These are phyloP conservation scores for Crotalus adamanteus DNA, from an alignment of 2,797 vertebrate species.

Conservation along the genomic window DNA sequence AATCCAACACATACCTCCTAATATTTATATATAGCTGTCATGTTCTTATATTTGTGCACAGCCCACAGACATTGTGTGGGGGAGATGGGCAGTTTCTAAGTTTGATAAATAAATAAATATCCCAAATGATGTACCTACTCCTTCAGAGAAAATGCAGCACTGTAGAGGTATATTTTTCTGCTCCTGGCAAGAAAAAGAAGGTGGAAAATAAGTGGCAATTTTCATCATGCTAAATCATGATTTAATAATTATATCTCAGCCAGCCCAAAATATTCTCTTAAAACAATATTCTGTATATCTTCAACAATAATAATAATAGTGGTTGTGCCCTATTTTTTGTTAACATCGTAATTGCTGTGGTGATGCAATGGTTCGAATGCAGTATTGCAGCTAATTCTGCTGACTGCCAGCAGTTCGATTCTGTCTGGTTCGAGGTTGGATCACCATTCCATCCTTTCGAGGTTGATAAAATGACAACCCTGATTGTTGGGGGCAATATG, in stretches of 20 bases:
- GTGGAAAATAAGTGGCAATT: neutral
- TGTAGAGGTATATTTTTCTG: neutral
- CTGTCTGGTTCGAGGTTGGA: neutral
- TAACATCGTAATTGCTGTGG: neutral
- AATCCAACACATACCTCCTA: neutral
- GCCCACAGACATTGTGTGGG: neutral
- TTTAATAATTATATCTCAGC: neutral
- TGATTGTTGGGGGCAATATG: neutral
- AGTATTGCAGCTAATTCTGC: neutral
- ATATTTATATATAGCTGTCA: neutral
- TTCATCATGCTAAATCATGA: neutral
- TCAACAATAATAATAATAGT: neutral
- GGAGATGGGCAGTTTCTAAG: neutral
- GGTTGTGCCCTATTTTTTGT: neutral
- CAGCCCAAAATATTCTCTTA: neutral
- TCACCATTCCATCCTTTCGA: neutral
- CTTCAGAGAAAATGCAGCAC: neutral
- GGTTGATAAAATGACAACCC: neutral
- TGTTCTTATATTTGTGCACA: neutral
- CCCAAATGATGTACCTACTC: neutral
- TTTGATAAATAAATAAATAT: neutral
- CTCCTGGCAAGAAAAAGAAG: neutral
- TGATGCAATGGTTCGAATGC: neutral
- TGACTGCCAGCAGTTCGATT: neutral
- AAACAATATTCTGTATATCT: neutral